Evolutionary conservation across 2,113 vertebrate genomes (phyloP), one percentile per base, ranked within the genome.

Genomic region (Albula goreensis): DNA sequence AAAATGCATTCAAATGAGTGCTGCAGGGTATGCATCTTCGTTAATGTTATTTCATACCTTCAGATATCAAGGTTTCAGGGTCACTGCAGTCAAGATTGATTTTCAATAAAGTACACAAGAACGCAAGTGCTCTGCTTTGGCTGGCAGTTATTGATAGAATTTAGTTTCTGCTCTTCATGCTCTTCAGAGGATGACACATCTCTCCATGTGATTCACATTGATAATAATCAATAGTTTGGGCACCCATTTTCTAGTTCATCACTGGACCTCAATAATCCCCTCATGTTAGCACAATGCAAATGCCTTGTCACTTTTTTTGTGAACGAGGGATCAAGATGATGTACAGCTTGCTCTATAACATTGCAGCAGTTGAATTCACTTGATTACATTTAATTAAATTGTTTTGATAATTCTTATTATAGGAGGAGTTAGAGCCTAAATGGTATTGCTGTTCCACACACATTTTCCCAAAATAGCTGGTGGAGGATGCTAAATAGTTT

Each of bases 11-110:
- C 56, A 60, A 60, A 13, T 17, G 6, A n/a, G 3, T 70, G 63
- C 22, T 74, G 9, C 31, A 22, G 8, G 8, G 70, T 70, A 74
- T 10, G n/a, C 2, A n/a, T 74, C n/a, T 74, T n/a, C 31, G 70
- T 25, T 74, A 70, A 74, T 74, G 41, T 83, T 9, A 80, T 84
- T 86, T 84, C 53, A 81, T n/a, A 13, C 19, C 1, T 19, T 56
- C 78, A 48, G 19, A 53, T 53, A 80, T 84, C 11, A 49, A 19
- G 11, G 57, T 84, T 84, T 81, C 3, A 81, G 78, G 31, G 78
- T 57, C 19, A 83, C 9, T 41, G 22, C n/a, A 63, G 86, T 41
- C 13, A 63, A 80, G 4, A 53, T 9, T 81, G 50, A 74, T 84
- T 49, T 84, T 77, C 10, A 70, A 19, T 25, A 22, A 51, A 74